Evolutionary conservation across 1,140 invertebrate genomes (phyloP).

Genomic region (Drosophila pandora): DNA sequence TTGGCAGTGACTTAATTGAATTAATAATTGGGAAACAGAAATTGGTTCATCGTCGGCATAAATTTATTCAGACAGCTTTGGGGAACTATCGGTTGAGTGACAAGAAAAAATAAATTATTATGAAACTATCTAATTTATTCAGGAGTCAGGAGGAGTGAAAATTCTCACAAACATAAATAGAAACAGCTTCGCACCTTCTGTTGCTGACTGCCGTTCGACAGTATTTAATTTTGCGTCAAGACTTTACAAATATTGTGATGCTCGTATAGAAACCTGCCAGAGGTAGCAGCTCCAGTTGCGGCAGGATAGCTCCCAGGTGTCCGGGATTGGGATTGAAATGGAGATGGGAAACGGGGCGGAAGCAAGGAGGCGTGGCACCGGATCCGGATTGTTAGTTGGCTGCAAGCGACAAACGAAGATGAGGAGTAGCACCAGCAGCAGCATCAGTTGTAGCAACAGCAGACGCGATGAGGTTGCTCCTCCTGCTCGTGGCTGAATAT

Average conservation of each 20-base stretch:
- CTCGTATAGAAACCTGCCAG: slow-evolving; percentile 13
- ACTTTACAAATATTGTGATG: slow-evolving; percentile 33
- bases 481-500: slow-evolving; percentile 17
- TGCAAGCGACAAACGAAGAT: slow-evolving; percentile 27
- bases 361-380: slow-evolving; percentile 12
- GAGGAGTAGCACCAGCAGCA: slow-evolving; percentile 8
- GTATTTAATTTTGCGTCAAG: slow-evolving; percentile 30
- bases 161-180: neutral
- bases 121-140: neutral
- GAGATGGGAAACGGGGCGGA: neutral
- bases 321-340: neutral
- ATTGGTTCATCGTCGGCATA: too few species aligned
- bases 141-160: too few species aligned
- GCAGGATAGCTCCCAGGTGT: slow-evolving; percentile 13
- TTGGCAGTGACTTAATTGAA: neutral
- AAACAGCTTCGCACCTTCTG: neutral
- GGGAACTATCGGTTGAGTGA: too few species aligned
- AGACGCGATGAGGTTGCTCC: slow-evolving; percentile 27
- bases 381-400: slow-evolving; percentile 38
- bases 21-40: neutral
- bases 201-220: neutral
- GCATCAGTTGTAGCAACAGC: slow-evolving; percentile 14
- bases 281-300: slow-evolving; percentile 5
- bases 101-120: neutral
- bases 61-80: too few species aligned